Conservation (phyloP, 2,888 invertebrate genomes). For the Cerastis leucographa region DNA sequence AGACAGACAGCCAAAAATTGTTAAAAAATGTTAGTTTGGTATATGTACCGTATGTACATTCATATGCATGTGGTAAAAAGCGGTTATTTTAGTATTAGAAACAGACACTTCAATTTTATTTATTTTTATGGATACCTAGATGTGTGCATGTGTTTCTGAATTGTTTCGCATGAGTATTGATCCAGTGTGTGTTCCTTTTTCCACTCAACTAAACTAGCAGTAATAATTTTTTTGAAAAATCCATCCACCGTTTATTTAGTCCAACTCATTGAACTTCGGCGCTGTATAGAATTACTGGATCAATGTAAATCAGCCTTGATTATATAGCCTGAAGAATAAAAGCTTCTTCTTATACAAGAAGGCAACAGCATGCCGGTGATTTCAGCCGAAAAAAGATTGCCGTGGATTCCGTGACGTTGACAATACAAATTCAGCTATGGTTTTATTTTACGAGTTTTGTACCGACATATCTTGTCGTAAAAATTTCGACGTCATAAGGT, state of each 20-base stretch:
- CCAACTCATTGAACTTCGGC: neutral
- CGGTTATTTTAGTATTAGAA: no score
- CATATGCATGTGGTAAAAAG: no score
- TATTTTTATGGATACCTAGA: no score
- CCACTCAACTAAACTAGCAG: accelerated
- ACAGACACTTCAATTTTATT: no score
- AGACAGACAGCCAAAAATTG: no score
- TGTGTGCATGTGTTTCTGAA: no score
- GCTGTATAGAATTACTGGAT: neutral
- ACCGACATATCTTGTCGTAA: slow-evolving; percentile 13
- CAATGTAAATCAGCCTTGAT: neutral
- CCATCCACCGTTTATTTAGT: neutral
- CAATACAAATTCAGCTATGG: neutral
- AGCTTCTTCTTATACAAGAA: neutral
- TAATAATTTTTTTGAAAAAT: neutral
- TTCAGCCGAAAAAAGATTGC: neutral
- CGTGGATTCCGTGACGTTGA: neutral
- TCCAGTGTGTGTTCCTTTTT: neutral
- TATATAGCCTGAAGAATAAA: neutral
- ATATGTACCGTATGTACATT: no score
- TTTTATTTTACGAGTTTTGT: neutral
- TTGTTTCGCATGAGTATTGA: neutral
- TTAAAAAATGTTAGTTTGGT: no score
- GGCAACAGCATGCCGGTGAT: no score
- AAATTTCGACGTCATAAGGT: slow-evolving; percentile 21